These are phyloP conservation scores for Papilio demoleus DNA, from an alignment of 2,888 invertebrate species.

Conservation along the genomic window DNA sequence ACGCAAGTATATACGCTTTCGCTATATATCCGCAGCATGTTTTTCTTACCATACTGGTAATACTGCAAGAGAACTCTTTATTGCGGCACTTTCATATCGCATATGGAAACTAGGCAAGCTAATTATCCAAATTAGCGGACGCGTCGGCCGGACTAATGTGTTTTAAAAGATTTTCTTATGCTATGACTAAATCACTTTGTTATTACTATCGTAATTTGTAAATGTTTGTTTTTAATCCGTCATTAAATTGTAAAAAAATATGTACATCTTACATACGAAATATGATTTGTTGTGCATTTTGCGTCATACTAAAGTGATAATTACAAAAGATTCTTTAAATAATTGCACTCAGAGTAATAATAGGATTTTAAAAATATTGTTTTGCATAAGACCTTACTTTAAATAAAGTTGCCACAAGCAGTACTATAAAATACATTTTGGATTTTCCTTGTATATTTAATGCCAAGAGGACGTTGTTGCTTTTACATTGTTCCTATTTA, in stretches of 20 bases:
- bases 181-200: conserved; percentile 12
- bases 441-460: background rate
- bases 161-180: conserved; percentile 13
- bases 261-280: no score
- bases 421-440: background rate
- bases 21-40: background rate
- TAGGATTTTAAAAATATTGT: no score
- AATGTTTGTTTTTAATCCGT: background rate
- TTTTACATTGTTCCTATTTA: background rate
- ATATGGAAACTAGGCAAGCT: conserved; percentile 19
- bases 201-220: background rate
- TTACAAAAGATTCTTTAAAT: no score
- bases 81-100: conserved; percentile 7
- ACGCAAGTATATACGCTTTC: background rate
- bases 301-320: no score
- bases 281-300: no score
- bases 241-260: background rate
- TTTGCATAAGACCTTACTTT: no score
- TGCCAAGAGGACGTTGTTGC: background rate
- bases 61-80: no score
- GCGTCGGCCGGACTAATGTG: conserved; percentile 13
- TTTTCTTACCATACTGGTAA: conserved; percentile 6
- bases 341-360: no score
- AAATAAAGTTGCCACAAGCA: background rate
- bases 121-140: conserved; percentile 18